Conservation (phyloP, 2,888 invertebrate genomes). For the Cerceris rybyensis region DNA sequence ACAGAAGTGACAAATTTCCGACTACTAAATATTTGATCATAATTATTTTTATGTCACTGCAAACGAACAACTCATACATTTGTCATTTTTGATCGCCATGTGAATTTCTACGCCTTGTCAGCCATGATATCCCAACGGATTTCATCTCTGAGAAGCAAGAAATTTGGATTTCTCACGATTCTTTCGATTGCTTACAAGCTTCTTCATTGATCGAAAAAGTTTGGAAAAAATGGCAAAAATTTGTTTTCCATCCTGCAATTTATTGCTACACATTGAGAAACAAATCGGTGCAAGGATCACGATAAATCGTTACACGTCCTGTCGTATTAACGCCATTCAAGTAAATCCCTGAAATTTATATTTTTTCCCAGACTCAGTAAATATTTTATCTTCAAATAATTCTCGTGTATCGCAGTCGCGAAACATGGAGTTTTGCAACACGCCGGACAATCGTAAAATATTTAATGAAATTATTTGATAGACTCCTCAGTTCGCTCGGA, state of each 20-base stretch:
- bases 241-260: no score
- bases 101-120: not conserved
- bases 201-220: no score
- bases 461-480: constrained; percentile 31
- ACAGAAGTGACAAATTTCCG: not conserved
- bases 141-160: no score
- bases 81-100: not conserved
- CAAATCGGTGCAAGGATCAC: no score
- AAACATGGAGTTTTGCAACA: not conserved
- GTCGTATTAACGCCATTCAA: no score
- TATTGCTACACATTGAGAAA: no score
- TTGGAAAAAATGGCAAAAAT: no score
- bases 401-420: not conserved
- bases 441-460: constrained; percentile 13
- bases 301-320: no score
- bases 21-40: constrained; percentile 5
- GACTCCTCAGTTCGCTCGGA: constrained; percentile 20
- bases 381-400: not conserved
- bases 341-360: no score
- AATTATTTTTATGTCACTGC: constrained; percentile 1
- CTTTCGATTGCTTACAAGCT: no score
- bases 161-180: no score
- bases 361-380: no score
- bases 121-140: not conserved
- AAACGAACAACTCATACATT: not conserved